These are phyloP conservation scores for Selenia dentaria DNA, from an alignment of 2,888 invertebrate species.

Conservation along the genomic window DNA sequence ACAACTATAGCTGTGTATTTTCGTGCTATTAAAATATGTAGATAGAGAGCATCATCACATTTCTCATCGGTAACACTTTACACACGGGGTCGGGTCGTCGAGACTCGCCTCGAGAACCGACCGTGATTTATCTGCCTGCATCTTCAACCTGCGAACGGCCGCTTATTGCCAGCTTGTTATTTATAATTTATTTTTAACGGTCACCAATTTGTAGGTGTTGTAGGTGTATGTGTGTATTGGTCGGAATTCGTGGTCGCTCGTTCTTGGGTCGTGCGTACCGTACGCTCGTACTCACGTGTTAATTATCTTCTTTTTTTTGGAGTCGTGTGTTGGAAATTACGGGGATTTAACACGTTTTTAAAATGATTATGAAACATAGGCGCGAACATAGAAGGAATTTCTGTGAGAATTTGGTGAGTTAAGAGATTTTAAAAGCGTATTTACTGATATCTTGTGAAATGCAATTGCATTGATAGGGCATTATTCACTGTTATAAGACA, in stretches of 20 bases:
- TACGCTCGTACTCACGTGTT: conserved; percentile 42
- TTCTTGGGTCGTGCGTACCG: conserved; percentile 42
- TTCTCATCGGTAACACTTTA: conserved; percentile 70
- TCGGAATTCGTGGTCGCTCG: conserved; percentile 44
- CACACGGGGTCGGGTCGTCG: conserved; percentile 44
- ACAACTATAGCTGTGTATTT: conserved; percentile 43
- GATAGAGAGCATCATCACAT: conserved; percentile 59
- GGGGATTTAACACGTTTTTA: conserved; percentile 27
- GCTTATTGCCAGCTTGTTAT: conserved; percentile 80
- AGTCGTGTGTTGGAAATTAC: conserved; percentile 38
- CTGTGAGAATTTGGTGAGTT: conserved; percentile 7
- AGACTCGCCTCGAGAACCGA: conserved; percentile 48
- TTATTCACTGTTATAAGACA: too few species aligned
- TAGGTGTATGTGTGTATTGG: conserved; percentile 50
- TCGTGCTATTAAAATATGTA: conserved; percentile 51
- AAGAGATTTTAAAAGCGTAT: too few species aligned
- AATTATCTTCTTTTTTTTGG: conserved; percentile 40
- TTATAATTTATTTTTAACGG: conserved; percentile 84
- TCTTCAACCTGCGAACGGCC: conserved; percentile 80
- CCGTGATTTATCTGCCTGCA: conserved; percentile 80
- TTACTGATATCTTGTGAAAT: too few species aligned
- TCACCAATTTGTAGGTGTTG: conserved; percentile 72
- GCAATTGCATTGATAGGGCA: too few species aligned
- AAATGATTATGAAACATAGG: conserved; percentile 12
- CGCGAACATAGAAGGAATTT: conserved; percentile 4